Evolutionary conservation across 2,797 vertebrate genomes (phyloP), one percentile per base, ranked within the genome.

Genomic region (Paramormyrops hopkinsi): DNA sequence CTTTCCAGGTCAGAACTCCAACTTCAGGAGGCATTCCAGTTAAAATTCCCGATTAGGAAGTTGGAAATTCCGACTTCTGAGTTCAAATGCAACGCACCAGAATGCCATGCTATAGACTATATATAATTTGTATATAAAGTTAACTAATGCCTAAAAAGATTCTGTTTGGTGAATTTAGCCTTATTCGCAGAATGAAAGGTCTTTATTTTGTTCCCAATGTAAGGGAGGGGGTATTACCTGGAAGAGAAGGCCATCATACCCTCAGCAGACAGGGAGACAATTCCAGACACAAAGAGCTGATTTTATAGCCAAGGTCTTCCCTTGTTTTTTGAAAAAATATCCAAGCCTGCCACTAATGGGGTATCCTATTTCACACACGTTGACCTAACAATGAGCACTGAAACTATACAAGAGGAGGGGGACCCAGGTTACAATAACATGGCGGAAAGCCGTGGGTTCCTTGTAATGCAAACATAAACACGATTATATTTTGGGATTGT

Each of bases 241-340:
- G 33, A 54, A 73, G 50, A 56, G 48, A 29, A 11, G 29, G 62
- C 6, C 25, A 76, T 79, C 33, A 87, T 33, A 87, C n/a, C 48
- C 62, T 87, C 65, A 37, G 85, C 29, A 79, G 84, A 65, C 83
- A 33, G 19, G 22, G 33, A 83, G 76, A 89, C 76, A 83, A 46
- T 89, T 82, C 88, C 82, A 89, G 62, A 90, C 82, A 89, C 89
- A 90, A 73, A 89, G 65, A 86, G 56, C 88, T 91, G 89, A 91
- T 82, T 90, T 41, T 50, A 84, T 84, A 33, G 17, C 44, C 48
- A 88, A 88, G 83, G 82, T 85, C 48, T 69, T 14, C 51, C 53
- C 90, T 90, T 93, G 92, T 94, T 94, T 94, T 95, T 90, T 92
- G 14, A 91, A 86, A 90, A 92, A 93, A 94, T 92, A 91, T 82